phyloP scores from a whole-genome alignment of 2,888 invertebrate genomes.

The Pecten maximus region DNA sequence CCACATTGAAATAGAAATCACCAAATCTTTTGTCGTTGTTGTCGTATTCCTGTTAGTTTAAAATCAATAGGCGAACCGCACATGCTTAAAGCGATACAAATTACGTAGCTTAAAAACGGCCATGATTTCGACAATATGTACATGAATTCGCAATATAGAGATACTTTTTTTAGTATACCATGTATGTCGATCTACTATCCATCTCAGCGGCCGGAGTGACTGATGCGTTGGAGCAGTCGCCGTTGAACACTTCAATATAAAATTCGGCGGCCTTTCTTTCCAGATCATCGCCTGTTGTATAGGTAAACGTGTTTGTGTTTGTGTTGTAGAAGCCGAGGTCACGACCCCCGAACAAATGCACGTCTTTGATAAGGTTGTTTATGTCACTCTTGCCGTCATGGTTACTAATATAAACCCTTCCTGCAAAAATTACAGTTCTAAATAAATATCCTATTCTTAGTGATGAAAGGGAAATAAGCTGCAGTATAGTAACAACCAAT shows the following conservation, averaged over 20 bases:
- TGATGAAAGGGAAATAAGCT: too few species aligned
- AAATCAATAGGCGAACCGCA: too few species aligned
- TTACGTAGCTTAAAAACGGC: too few species aligned
- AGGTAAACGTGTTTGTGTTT: constrained; percentile 6
- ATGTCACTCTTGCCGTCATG: constrained; percentile 8
- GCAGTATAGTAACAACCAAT: too few species aligned
- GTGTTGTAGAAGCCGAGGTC: constrained; percentile 43
- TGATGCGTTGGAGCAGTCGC: constrained; percentile 39
- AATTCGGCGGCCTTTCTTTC: constrained; percentile 14
- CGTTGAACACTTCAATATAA: constrained; percentile 41
- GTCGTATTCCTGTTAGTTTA: too few species aligned
- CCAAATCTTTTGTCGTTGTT: too few species aligned
- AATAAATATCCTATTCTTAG: too few species aligned
- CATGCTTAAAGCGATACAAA: too few species aligned
- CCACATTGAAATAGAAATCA: too few species aligned
- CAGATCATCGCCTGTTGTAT: constrained; percentile 43
- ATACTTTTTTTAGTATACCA: constrained; percentile 40
- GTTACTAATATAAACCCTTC: constrained; percentile 34
- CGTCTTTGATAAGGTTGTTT: background rate
- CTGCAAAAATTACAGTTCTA: too few species aligned
- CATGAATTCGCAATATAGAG: too few species aligned
- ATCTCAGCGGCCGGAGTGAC: constrained; percentile 19
- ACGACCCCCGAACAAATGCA: constrained; percentile 46
- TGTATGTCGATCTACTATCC: constrained; percentile 38
- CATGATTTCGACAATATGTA: too few species aligned